A percentile compares a stretch with the other conserved stretches of the same genome.
Evolutionary conservation across 2,888 invertebrate species (phyloP).

Genomic region (Scrobipalpa atriplicella): DNA sequence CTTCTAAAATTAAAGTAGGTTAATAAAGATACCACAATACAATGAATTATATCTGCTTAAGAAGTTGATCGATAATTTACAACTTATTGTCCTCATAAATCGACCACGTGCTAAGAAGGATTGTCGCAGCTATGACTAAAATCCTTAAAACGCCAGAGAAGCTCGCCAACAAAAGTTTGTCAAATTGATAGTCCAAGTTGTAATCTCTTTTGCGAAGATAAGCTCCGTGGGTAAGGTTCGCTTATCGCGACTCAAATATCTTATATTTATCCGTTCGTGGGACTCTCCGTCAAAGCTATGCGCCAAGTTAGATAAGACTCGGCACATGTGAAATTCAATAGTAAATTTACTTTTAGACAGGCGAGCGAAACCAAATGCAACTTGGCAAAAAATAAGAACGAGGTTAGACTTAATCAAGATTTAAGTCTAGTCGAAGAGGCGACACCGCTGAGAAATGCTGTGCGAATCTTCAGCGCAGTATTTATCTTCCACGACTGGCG

Average conservation of each 20-base stretch:
- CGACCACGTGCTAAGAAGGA: slow-evolving; percentile 30
- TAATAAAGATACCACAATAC: neutral
- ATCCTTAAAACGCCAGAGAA: slow-evolving; percentile 51
- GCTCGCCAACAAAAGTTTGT: slow-evolving; percentile 53
- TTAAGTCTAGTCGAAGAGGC: slow-evolving; percentile 24
- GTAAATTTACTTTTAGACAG: slow-evolving; percentile 23
- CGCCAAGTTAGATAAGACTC: slow-evolving; percentile 39
- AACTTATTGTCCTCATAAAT: slow-evolving; percentile 5
- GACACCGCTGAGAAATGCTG: slow-evolving; percentile 23
- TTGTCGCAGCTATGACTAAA: slow-evolving; percentile 39
- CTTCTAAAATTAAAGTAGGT: neutral
- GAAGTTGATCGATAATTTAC: neutral
- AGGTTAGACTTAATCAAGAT: slow-evolving; percentile 30
- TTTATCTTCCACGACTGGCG: slow-evolving; percentile 19
- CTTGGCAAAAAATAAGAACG: slow-evolving; percentile 27
- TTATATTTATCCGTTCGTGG: slow-evolving; percentile 49
- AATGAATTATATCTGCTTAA: neutral
- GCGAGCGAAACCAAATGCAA: slow-evolving; percentile 25
- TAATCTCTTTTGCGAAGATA: slow-evolving; percentile 62
- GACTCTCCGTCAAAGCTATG: slow-evolving; percentile 34
- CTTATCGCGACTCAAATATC: slow-evolving; percentile 56
- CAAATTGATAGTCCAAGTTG: slow-evolving; percentile 60
- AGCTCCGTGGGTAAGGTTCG: slow-evolving; percentile 54
- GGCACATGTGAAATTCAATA: slow-evolving; percentile 26
- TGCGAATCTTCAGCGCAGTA: slow-evolving; percentile 20